Percentiles rank a stretch among this genome's conserved stretches.
phyloP scores from a whole-genome alignment of 92 coral and sea anemone genomes.

The Palythoa grandis region DNA sequence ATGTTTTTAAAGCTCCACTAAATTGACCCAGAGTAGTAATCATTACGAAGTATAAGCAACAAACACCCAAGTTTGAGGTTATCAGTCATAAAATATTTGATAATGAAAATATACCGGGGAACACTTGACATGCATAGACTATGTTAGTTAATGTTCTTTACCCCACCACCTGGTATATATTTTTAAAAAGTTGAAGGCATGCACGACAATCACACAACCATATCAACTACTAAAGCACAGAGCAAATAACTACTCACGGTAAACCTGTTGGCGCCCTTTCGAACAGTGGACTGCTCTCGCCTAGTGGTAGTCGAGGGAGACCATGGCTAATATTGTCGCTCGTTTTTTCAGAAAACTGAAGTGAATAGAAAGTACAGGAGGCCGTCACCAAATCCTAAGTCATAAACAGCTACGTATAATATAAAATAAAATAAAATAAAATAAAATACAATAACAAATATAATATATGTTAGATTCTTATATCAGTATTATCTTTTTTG shows the following conservation, averaged over 20 bases:
- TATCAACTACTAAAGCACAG: background rate
- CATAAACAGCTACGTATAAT: background rate
- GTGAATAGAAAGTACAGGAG: background rate
- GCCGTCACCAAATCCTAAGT: background rate
- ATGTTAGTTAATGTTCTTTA: background rate
- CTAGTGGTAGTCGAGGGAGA: background rate
- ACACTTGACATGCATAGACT: no score
- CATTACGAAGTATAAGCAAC: background rate
- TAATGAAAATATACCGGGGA: no score
- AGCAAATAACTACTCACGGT: constrained; percentile 7
- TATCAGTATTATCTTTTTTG: no score
- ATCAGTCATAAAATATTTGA: no score
- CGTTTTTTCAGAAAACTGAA: constrained; percentile 7
- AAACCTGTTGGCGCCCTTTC: constrained; percentile 27
- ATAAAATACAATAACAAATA: no score
- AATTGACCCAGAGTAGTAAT: no score
- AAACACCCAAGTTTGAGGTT: no score
- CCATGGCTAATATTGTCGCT: background rate
- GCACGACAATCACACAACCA: background rate
- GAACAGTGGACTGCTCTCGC: background rate
- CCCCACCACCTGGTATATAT: background rate
- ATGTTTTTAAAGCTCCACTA: no score
- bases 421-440: no score
- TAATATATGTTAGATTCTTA: no score
- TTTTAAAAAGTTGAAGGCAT: background rate